Conservation (phyloP, 2,113 vertebrate genomes). For the Passerina amoena region DNA sequence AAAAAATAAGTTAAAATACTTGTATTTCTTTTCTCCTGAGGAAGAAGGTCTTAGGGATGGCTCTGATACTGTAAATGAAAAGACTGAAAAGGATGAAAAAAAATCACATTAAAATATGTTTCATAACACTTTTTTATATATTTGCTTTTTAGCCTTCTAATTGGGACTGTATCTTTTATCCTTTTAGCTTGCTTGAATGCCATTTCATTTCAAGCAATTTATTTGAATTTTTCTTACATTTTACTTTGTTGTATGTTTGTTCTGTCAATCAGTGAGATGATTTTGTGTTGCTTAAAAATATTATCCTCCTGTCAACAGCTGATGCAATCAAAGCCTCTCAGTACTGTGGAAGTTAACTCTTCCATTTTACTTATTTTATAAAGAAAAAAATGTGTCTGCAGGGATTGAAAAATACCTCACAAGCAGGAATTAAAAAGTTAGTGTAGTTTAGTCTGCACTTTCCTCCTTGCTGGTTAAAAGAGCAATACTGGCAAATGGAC, state of each 20-base stretch:
- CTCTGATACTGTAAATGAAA: background rate
- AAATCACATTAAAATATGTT: background rate
- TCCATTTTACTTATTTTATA: background rate
- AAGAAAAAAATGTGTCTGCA: background rate
- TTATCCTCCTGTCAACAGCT: background rate
- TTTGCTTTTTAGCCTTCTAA: background rate
- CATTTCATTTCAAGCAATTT: background rate
- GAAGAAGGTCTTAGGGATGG: background rate
- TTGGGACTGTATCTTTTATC: background rate
- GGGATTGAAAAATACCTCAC: background rate
- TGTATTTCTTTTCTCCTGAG: background rate
- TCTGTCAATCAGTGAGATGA: background rate
- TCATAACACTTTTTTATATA: background rate
- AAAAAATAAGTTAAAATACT: background rate
- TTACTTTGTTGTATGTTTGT: background rate
- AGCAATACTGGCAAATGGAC: background rate
- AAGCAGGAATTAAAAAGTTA: background rate
- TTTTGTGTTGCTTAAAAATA: background rate
- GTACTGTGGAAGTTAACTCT: background rate
- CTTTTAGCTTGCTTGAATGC: background rate
- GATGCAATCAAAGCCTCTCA: background rate
- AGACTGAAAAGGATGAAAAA: background rate
- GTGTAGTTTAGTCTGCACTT: background rate
- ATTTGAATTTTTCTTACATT: background rate
- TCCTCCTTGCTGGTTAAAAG: background rate